Evolutionary conservation across 1,140 invertebrate genomes (phyloP).

Genomic region (Bursaphelenchus mucronatus): DNA sequence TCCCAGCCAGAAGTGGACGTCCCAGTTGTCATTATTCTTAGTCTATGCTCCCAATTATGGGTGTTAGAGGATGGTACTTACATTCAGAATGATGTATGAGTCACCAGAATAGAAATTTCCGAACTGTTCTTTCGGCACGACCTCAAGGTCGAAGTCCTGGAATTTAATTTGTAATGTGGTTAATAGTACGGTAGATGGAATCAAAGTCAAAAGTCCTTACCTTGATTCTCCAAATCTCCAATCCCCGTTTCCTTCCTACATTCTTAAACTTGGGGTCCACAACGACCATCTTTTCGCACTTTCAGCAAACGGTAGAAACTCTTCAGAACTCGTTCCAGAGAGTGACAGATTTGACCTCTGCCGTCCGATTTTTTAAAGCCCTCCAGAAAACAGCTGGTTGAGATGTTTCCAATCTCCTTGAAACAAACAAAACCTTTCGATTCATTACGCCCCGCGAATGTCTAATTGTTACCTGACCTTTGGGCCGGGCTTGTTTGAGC

Average conservation of each 20-base stretch:
- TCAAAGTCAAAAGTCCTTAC: conserved; percentile 12
- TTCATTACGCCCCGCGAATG: no score
- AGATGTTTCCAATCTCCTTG: no score
- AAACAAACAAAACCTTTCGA: no score
- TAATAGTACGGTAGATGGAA: no score
- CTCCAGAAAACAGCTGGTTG: no score
- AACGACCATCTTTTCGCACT: conserved; percentile 26
- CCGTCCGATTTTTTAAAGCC: no score
- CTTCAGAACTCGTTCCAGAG: no score
- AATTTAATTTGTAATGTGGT: background rate
- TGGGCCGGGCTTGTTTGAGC: no score
- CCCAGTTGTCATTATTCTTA: conserved; percentile 66
- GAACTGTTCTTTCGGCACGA: conserved; percentile 71
- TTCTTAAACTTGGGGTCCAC: conserved; percentile 46
- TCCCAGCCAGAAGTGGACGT: conserved; percentile 89
- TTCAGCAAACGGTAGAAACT: no score
- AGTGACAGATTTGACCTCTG: no score
- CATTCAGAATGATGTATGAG: conserved; percentile 80
- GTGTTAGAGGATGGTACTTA: conserved; percentile 63
- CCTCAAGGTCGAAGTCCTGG: conserved; percentile 62
- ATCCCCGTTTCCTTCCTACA: conserved; percentile 48
- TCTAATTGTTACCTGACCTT: no score
- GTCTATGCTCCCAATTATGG: conserved; percentile 37
- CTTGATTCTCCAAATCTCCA: conserved; percentile 60
- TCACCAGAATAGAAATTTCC: conserved; percentile 85